Percentiles rank a stretch among this genome's conserved stretches.
Evolutionary conservation across 2,797 vertebrate genomes (phyloP).

Genomic region (Fistularia tabacaria): DNA sequence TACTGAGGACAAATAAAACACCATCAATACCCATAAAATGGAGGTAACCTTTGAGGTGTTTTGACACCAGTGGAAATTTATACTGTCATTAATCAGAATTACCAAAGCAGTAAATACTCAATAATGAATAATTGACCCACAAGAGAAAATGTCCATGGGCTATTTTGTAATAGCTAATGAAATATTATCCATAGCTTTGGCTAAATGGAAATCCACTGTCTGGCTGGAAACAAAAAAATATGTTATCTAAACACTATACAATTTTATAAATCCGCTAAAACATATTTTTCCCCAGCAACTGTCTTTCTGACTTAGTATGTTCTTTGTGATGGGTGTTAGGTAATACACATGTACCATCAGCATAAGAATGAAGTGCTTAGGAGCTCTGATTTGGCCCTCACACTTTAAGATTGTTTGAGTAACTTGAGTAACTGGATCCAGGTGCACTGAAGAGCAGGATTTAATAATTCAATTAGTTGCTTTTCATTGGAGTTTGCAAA

Average conservation of each 20-base stretch:
- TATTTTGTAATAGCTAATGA: neutral
- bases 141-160: neutral
- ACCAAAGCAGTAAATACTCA: too few species aligned
- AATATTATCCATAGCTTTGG: neutral
- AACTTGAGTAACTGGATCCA: slow-evolving; percentile 62
- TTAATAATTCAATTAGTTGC: slow-evolving; percentile 34
- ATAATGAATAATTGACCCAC: neutral
- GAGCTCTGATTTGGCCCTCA: slow-evolving; percentile 41
- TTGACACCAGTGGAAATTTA: too few species aligned
- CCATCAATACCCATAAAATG: too few species aligned
- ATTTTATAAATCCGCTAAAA: too few species aligned
- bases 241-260: neutral
- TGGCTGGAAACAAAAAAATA: slow-evolving; percentile 1
- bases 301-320: too few species aligned
- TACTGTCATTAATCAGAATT: too few species aligned
- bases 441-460: slow-evolving; percentile 53
- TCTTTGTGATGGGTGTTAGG: too few species aligned
- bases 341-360: neutral
- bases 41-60: too few species aligned
- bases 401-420: slow-evolving; percentile 46
- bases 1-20: too few species aligned
- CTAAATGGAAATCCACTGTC: neutral
- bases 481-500: slow-evolving; percentile 6
- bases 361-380: slow-evolving; percentile 24
- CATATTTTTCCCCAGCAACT: too few species aligned